Evolutionary conservation across 2,888 invertebrate genomes (phyloP).

Genomic region (Nesidiocoris tenuis): DNA sequence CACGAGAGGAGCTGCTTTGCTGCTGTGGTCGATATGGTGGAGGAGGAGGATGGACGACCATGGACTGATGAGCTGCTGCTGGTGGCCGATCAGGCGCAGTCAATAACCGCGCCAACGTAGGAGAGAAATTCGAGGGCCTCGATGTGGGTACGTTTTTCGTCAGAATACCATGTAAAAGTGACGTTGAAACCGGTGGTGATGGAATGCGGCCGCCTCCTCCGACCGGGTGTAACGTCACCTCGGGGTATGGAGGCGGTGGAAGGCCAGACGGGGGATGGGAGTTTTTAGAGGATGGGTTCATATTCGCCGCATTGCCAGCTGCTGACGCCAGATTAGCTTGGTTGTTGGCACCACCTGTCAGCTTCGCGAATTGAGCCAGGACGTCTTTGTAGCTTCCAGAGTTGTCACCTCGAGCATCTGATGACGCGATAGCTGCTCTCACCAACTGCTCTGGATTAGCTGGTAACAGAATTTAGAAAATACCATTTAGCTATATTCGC

Average conservation of each 20-base stretch:
- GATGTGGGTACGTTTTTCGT: conserved; percentile 46
- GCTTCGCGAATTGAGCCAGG: conserved; percentile 70
- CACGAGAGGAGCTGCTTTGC: conserved; percentile 16
- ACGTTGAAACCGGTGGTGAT: conserved; percentile 56
- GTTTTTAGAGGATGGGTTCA: neutral
- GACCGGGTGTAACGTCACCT: conserved; percentile 76
- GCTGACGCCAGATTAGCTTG: conserved; percentile 30
- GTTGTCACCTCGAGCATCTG: conserved; percentile 16
- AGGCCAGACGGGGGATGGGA: neutral
- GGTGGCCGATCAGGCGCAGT: conserved; percentile 62
- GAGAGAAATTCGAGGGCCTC: conserved; percentile 70
- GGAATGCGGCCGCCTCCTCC: conserved; percentile 55
- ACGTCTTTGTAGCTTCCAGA: conserved; percentile 67
- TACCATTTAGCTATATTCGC: no score
- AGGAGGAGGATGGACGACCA: conserved; percentile 26
- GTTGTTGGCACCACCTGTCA: conserved; percentile 55
- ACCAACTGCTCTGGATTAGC: conserved; percentile 14
- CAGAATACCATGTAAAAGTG: conserved; percentile 65
- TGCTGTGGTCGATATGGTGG: conserved; percentile 37
- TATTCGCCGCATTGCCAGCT: neutral
- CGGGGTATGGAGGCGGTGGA: conserved; percentile 67
- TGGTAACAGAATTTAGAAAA: neutral
- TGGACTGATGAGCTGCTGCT: neutral
- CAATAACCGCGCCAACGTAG: conserved; percentile 75
- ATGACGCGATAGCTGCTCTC: neutral